phyloP scores from a whole-genome alignment of 2,113 vertebrate genomes.

The Camelus bactrianus region DNA sequence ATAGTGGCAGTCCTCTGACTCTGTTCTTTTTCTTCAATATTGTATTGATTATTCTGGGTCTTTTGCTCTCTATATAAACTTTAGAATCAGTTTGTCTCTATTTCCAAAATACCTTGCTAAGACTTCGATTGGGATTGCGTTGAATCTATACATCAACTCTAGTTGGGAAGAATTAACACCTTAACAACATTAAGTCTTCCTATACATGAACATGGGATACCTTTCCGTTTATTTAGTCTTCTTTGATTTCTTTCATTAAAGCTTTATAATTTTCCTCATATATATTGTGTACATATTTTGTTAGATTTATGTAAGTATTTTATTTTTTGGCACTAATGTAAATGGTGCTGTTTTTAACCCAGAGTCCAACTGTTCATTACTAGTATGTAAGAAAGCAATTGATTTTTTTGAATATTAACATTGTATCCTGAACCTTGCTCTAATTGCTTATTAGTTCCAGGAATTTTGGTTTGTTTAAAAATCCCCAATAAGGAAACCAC shows the following conservation, averaged over 20 bases:
- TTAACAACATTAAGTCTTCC: neutral
- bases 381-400: neutral
- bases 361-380: neutral
- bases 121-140: neutral
- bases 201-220: neutral
- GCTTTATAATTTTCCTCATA: neutral
- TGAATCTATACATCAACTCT: neutral
- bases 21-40: neutral
- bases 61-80: neutral
- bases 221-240: neutral
- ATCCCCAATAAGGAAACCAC: neutral
- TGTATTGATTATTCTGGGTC: neutral
- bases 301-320: neutral
- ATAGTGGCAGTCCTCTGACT: neutral
- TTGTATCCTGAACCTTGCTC: neutral
- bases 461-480: neutral
- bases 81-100: neutral
- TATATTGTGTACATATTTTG: neutral
- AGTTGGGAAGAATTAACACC: neutral
- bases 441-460: neutral
- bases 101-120: neutral
- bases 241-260: neutral
- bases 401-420: neutral
- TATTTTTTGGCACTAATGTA: neutral
- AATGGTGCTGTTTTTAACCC: neutral